Evolutionary conservation across 2,888 invertebrate genomes (phyloP).

Genomic region (Blomia tropicalis): DNA sequence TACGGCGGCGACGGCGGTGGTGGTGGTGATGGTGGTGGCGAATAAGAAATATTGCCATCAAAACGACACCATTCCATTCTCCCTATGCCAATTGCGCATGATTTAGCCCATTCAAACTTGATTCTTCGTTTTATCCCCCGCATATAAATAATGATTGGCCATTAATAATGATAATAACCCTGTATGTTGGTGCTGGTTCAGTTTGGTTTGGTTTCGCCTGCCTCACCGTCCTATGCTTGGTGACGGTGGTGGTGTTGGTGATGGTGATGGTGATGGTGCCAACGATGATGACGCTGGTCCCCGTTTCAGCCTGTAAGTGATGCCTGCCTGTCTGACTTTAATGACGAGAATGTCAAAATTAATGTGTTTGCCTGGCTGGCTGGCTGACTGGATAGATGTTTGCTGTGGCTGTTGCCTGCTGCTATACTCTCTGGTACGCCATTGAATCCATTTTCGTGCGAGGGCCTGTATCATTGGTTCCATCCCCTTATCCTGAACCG

Average conservation of each 20-base stretch:
- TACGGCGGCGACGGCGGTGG: not conserved
- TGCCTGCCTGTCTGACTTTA: conserved; percentile 19
- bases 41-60: conserved; percentile 4
- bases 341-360: conserved; percentile 20
- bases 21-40: too few relatives aligned
- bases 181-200: not conserved
- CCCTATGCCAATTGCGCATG: conserved; percentile 7
- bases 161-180: conserved; percentile 14
- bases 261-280: not conserved
- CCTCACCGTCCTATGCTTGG: not conserved
- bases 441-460: too few relatives aligned
- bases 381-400: too few relatives aligned
- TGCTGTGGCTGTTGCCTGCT: not conserved
- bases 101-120: not conserved
- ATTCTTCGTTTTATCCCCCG: not conserved
- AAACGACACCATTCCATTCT: too few relatives aligned
- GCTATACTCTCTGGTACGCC: too few relatives aligned
- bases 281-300: not conserved
- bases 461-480: too few relatives aligned
- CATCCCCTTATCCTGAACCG: not conserved
- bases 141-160: conserved; percentile 15
- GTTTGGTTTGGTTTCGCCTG: too few relatives aligned
- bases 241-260: not conserved
- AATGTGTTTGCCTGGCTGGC: conserved; percentile 16
- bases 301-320: not conserved